Percentiles rank a stretch among this genome's conserved stretches.
Evolutionary conservation across 2,888 invertebrate species (phyloP).

Genomic region (Athalia rosae): DNA sequence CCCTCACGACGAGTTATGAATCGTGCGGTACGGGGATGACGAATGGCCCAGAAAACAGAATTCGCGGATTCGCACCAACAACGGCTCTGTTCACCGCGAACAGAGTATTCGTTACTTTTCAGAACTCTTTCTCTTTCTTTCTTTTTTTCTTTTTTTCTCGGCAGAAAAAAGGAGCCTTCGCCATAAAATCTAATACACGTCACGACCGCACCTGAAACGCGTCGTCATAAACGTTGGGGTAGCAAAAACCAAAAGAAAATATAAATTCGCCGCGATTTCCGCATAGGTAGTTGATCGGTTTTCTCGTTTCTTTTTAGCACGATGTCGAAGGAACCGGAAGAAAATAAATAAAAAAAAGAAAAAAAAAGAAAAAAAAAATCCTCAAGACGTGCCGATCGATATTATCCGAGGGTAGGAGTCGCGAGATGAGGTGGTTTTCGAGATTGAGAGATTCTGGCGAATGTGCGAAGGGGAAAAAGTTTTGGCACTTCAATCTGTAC

Average conservation of each 20-base stretch:
- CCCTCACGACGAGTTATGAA: not conserved
- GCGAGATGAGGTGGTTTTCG: not conserved
- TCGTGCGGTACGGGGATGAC: constrained; percentile 1
- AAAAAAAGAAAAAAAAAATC: not conserved
- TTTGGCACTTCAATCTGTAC: constrained; percentile 31
- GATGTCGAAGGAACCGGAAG: too few species aligned
- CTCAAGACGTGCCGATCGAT: not conserved
- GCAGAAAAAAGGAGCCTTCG: too few species aligned
- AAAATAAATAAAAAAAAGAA: not conserved
- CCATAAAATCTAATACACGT: too few species aligned
- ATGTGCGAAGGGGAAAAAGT: not conserved
- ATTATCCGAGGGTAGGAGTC: not conserved
- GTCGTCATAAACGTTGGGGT: too few species aligned
- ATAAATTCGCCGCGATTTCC: too few species aligned
- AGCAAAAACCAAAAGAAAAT: too few species aligned
- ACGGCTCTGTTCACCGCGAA: not conserved
- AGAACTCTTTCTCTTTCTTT: not conserved
- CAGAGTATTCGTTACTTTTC: constrained; percentile 9
- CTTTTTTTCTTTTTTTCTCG: too few species aligned
- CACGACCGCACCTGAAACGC: too few species aligned
- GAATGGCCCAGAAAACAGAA: constrained; percentile 23
- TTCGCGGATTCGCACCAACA: not conserved
- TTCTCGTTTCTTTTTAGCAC: too few species aligned
- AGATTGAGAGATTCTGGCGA: constrained; percentile 7
- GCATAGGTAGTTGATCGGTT: too few species aligned